Evolutionary conservation across 2,113 vertebrate genomes (phyloP).

Genomic region (Carassius auratus): DNA sequence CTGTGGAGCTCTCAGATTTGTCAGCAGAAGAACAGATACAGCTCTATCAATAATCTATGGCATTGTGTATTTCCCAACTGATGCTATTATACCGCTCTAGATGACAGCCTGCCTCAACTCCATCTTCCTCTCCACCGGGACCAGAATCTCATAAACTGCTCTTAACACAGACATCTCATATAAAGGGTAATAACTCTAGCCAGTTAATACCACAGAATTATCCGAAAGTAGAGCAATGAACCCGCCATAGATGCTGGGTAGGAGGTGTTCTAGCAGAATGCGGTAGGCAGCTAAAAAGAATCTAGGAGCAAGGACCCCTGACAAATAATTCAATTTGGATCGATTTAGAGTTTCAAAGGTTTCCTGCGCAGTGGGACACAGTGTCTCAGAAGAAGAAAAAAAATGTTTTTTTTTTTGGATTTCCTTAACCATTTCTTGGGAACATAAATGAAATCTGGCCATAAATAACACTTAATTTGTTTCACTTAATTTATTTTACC

Average conservation of each 20-base stretch:
- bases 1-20: slow-evolving; percentile 84
- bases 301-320: neutral
- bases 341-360: neutral
- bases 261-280: slow-evolving; percentile 47
- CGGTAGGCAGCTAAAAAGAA: slow-evolving; percentile 41
- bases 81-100: slow-evolving; percentile 85
- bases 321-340: slow-evolving; percentile 38
- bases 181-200: slow-evolving; percentile 88
- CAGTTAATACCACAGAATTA: slow-evolving; percentile 81
- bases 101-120: slow-evolving; percentile 86
- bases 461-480: neutral
- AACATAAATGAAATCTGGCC: neutral
- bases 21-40: slow-evolving; percentile 87
- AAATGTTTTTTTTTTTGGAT: neutral
- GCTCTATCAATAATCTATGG: slow-evolving; percentile 93
- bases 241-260: slow-evolving; percentile 67
- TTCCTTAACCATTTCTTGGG: neutral
- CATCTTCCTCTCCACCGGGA: slow-evolving; percentile 87
- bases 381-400: neutral
- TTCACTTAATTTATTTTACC: neutral
- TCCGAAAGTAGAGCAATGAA: slow-evolving; percentile 75
- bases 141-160: slow-evolving; percentile 93
- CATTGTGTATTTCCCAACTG: slow-evolving; percentile 88
- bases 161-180: slow-evolving; percentile 88
- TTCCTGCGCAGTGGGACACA: neutral